Evolutionary conservation across 2,888 invertebrate species (phyloP), one percentile per base, ranked within the genome.

Genomic region (Catocala sponsa): DNA sequence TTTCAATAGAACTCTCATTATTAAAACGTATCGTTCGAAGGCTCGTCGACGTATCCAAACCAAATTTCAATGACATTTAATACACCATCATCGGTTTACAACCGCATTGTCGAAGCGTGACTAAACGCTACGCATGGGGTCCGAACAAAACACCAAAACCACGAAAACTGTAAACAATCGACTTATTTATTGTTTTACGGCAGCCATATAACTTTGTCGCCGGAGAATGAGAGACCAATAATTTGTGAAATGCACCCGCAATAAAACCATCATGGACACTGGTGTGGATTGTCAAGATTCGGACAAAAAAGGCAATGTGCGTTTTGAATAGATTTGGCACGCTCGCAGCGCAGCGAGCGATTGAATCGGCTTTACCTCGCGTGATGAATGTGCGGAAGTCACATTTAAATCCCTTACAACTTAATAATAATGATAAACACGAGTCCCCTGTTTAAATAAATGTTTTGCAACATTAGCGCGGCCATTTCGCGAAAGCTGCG

Each of bases 141-240:
- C 91, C 79, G 51, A 61, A 81, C 84, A 84, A 80, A 75, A 77
- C 70, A 65, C 59, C 69, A 70, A 82, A 82, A 85, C 86, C 86
- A 88, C 90, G 73, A 88, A 85, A 83, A 87, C 81, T 83, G 87
- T 90, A 91, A 91, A 92, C 92, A 91, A 92, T 90, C 80, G 74
- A 67, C 80, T 87, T 88, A 91, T 93, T 93, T 92, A 94, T 93
- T 92, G 90, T 94, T 94, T 94, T 92, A 94, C 90, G 85, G 86
- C 90, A 81, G 82, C 86, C 83, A 90, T 93, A 92, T 89, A 92
- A 89, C 90, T 84, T 86, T 76, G 87, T 85, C 88, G 83, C 84
- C 79, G 72, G 75, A 87, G 86, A 87, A 91, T 85, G 81, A 84
- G 86, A 79, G 82, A 62, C 83, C 84, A 87, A 90, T 91, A 83